Conservation (phyloP, 2,888 invertebrate species). For the Sinelater perroti region DNA sequence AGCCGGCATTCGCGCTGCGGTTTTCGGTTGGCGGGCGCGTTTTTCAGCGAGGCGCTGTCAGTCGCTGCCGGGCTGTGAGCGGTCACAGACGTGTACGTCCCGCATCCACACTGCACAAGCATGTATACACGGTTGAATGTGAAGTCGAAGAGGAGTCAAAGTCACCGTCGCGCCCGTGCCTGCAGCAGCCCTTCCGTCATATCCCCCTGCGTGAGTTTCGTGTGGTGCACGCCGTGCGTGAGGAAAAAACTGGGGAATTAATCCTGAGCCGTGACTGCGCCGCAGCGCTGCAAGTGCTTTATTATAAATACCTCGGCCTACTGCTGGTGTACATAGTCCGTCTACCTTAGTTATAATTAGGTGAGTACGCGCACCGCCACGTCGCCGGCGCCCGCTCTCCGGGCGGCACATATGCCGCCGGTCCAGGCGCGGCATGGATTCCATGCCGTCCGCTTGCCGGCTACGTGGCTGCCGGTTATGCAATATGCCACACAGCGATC, state of each 20-base stretch:
- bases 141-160: conserved; percentile 59
- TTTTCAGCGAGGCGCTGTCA: conserved; percentile 40
- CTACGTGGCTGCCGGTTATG: conserved; percentile 44
- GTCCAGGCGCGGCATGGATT: conserved; percentile 43
- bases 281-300: conserved; percentile 50
- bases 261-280: no score
- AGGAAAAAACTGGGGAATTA: conserved; percentile 58
- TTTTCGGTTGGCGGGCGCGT: conserved; percentile 34
- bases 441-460: conserved; percentile 45
- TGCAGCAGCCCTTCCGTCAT: conserved; percentile 53
- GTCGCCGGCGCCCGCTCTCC: no score
- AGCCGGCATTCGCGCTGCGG: conserved; percentile 43
- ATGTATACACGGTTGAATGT: conserved; percentile 61
- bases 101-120: conserved; percentile 49
- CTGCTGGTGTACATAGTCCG: conserved; percentile 12
- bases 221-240: conserved; percentile 60
- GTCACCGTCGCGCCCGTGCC: conserved; percentile 57
- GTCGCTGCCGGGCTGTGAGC: conserved; percentile 54
- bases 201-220: conserved; percentile 56
- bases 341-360: conserved; percentile 48
- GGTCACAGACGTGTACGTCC: conserved; percentile 53
- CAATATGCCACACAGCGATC: conserved; percentile 25
- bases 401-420: conserved; percentile 34
- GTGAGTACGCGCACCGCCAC: no score
- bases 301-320: conserved; percentile 51